Conservation (phyloP, 2,888 invertebrate species). For the Pyrrhia umbra region DNA sequence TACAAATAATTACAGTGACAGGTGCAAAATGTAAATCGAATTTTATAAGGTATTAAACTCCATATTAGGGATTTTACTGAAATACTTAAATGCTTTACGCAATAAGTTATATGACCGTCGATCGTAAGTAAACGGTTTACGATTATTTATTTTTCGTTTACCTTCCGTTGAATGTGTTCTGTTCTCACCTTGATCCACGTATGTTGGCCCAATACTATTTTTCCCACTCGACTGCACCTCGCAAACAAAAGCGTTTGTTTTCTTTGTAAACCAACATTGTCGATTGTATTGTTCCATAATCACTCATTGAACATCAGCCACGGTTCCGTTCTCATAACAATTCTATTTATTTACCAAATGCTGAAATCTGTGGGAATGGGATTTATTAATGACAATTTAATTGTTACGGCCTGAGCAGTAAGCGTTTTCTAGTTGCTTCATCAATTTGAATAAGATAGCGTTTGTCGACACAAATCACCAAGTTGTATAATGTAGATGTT, state of each 20-base stretch:
- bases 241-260: conserved; percentile 65
- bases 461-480: background rate
- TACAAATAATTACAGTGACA: background rate
- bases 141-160: conserved; percentile 17
- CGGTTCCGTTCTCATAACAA: conserved; percentile 69
- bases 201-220: conserved; percentile 16
- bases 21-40: background rate
- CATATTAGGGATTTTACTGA: conserved; percentile 27
- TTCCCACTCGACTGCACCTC: conserved; percentile 50
- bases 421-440: conserved; percentile 12
- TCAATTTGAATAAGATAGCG: conserved; percentile 10
- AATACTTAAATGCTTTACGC: conserved; percentile 10
- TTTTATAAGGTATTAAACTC: background rate
- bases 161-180: conserved; percentile 7
- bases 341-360: conserved; percentile 51
- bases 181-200: conserved; percentile 32
- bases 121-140: background rate
- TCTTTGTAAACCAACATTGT: conserved; percentile 53
- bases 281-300: conserved; percentile 58
- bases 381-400: conserved; percentile 19
- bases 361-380: conserved; percentile 53
- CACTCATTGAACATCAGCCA: conserved; percentile 58
- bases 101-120: conserved; percentile 1
- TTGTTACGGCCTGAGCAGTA: background rate
- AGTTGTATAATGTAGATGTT: background rate